phyloP scores from a whole-genome alignment of 2,113 vertebrate genomes.

The Syngnathus typhle region DNA sequence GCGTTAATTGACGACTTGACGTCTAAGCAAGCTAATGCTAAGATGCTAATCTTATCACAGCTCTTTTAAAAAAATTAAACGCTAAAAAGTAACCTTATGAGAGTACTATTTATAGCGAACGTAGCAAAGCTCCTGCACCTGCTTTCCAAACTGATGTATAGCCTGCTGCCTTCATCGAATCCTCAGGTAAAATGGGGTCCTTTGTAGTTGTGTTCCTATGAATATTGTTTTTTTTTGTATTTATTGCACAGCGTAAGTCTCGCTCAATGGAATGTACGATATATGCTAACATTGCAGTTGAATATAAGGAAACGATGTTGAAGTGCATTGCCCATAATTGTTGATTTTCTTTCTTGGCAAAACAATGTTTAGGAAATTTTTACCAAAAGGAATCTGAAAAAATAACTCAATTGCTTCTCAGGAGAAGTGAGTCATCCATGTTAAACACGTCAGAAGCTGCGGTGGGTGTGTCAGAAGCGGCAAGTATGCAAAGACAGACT shows the following conservation, averaged over 20 bases:
- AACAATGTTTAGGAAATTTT: too few species aligned
- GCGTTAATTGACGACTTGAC: background rate
- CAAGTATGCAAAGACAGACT: constrained; percentile 59
- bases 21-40: constrained; percentile 1
- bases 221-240: too few species aligned
- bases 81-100: background rate
- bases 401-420: background rate
- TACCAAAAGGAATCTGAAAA: too few species aligned
- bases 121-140: too few species aligned
- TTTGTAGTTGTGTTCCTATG: background rate
- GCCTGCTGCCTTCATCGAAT: background rate
- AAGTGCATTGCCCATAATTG: too few species aligned
- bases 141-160: background rate
- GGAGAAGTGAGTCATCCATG: constrained; percentile 75
- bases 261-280: too few species aligned
- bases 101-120: background rate
- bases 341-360: too few species aligned
- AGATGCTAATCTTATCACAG: background rate
- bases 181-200: background rate
- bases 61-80: background rate
- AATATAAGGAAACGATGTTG: too few species aligned
- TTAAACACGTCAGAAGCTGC: constrained; percentile 84
- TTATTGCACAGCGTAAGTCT: too few species aligned
- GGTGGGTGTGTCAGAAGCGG: constrained; percentile 67
- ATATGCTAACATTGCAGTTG: too few species aligned